Conservation (phyloP, 2,888 invertebrate species). For the Drosophila pseudotalamancana region DNA sequence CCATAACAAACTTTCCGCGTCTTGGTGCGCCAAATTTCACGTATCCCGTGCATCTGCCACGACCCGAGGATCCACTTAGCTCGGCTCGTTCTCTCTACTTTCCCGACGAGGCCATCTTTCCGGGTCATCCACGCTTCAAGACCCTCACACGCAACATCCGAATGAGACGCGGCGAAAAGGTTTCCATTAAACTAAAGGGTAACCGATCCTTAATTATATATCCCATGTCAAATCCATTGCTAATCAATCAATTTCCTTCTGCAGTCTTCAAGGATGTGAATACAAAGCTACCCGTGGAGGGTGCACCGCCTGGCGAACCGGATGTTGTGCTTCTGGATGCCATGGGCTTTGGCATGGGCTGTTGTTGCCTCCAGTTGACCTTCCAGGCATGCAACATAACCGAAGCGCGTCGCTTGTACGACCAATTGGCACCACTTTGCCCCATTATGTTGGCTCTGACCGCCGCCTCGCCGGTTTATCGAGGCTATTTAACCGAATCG, state of each 20-base stretch:
- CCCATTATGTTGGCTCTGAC: constrained; percentile 98
- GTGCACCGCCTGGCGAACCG: constrained; percentile 90
- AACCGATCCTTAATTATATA: constrained; percentile 52
- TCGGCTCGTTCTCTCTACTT: constrained; percentile 95
- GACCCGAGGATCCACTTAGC: constrained; percentile 89
- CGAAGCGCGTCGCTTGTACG: constrained; percentile 98
- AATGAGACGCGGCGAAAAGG: constrained; percentile 95
- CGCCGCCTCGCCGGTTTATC: constrained; percentile 97
- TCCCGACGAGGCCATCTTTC: constrained; percentile 96
- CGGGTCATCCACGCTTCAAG: constrained; percentile 97
- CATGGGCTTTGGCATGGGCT: constrained; percentile 99
- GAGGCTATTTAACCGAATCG: constrained; percentile 96
- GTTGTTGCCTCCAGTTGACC: constrained; percentile 97
- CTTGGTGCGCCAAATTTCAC: constrained; percentile 96
- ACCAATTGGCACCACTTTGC: constrained; percentile 97
- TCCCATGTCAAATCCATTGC: background rate
- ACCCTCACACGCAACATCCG: constrained; percentile 97
- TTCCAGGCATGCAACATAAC: constrained; percentile 97
- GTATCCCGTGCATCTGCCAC: constrained; percentile 88
- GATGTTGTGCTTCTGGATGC: constrained; percentile 99
- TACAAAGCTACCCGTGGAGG: constrained; percentile 93
- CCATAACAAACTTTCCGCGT: constrained; percentile 96
- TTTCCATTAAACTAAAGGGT: constrained; percentile 98
- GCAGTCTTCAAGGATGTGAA: constrained; percentile 95
- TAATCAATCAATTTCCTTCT: background rate